Evolutionary conservation across 2,888 invertebrate species (phyloP).

Genomic region (Leptothorax acervorum): DNA sequence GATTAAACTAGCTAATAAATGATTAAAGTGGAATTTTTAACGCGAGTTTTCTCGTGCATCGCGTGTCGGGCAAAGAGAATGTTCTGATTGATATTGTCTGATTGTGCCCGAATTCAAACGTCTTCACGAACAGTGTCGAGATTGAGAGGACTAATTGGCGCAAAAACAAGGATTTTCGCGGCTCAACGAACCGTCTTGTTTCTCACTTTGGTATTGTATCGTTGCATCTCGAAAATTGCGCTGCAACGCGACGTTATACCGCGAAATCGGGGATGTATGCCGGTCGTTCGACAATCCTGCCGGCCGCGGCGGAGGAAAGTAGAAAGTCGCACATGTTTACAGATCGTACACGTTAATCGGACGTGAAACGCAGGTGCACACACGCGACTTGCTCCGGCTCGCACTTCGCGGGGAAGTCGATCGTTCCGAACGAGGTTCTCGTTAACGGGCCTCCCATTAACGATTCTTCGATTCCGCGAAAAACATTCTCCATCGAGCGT

Average conservation of each 20-base stretch:
- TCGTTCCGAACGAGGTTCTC: slow-evolving; percentile 40
- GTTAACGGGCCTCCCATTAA: slow-evolving; percentile 40
- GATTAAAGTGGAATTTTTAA: neutral
- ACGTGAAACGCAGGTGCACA: slow-evolving; percentile 69
- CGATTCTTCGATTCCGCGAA: neutral
- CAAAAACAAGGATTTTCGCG: neutral
- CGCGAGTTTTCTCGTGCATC: neutral
- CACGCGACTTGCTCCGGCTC: slow-evolving; percentile 28
- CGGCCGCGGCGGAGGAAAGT: slow-evolving; percentile 68
- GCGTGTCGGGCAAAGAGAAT: neutral
- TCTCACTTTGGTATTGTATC: neutral
- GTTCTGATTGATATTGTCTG: neutral
- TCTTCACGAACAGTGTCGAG: neutral
- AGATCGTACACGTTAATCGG: slow-evolving; percentile 71
- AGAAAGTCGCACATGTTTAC: slow-evolving; percentile 72
- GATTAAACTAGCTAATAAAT: too few relatives aligned
- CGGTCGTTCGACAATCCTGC: slow-evolving; percentile 44
- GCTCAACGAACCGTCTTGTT: slow-evolving; percentile 8
- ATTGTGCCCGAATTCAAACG: neutral
- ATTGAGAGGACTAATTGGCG: neutral
- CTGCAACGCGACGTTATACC: neutral
- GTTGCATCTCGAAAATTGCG: slow-evolving; percentile 30
- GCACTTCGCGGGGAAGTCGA: slow-evolving; percentile 49
- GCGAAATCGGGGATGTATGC: slow-evolving; percentile 34
- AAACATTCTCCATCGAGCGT: neutral